phyloP scores from a whole-genome alignment of 2,113 vertebrate genomes.

The Zootoca vivipara region DNA sequence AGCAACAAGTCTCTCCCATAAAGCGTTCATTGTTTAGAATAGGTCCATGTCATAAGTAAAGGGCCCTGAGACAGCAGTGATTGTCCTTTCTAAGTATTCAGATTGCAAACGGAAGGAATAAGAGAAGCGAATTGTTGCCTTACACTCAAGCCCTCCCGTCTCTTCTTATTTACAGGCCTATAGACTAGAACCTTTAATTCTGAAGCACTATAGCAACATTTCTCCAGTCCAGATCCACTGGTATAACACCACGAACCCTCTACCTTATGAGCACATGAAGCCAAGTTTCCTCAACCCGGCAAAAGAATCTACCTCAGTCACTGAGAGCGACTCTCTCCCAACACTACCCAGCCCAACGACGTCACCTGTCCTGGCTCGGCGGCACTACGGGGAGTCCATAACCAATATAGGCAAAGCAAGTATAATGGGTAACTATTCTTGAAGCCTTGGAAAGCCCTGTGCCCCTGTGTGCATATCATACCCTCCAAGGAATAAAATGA shows the following conservation, averaged over 20 bases:
- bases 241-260: slow-evolving; percentile 90
- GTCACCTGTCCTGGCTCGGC: slow-evolving; percentile 88
- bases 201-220: slow-evolving; percentile 97
- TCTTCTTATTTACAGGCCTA: slow-evolving; percentile 84
- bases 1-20: background rate
- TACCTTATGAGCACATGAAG: slow-evolving; percentile 89
- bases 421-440: slow-evolving; percentile 84
- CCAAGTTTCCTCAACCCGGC: slow-evolving; percentile 88
- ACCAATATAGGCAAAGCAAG: slow-evolving; percentile 97
- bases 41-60: too few species aligned
- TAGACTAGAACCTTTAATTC: slow-evolving; percentile 92
- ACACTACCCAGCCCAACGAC: slow-evolving; percentile 89
- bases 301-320: slow-evolving; percentile 87
- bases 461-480: background rate
- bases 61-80: too few species aligned
- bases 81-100: background rate
- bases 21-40: background rate
- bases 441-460: background rate
- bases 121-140: background rate
- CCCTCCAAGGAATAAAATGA: background rate
- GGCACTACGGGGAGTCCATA: slow-evolving; percentile 96
- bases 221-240: slow-evolving; percentile 96
- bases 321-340: slow-evolving; percentile 86
- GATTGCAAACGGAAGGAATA: background rate
- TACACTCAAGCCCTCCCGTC: slow-evolving; percentile 2